These are phyloP conservation scores for Prunella himalayana DNA, from an alignment of 2,113 vertebrate genomes.

Conservation along the genomic window DNA sequence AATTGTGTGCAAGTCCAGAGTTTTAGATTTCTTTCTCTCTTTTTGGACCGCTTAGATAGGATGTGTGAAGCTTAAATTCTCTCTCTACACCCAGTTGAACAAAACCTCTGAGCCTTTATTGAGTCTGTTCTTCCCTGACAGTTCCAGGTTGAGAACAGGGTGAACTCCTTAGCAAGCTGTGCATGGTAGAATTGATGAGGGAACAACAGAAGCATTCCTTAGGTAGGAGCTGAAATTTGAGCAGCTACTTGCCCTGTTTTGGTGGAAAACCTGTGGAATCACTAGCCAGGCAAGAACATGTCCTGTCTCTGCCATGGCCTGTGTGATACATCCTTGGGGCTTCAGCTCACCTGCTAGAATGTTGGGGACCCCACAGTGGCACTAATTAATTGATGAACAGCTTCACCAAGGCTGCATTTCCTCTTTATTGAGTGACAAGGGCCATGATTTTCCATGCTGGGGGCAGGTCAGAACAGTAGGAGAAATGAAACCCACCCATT, in stretches of 20 bases:
- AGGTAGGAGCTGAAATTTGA: not conserved
- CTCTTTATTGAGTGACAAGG: not conserved
- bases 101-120: conserved; percentile 25
- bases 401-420: not conserved
- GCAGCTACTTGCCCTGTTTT: not conserved
- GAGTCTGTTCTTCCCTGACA: not conserved
- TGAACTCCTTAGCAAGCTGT: conserved; percentile 23
- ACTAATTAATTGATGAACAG: not conserved
- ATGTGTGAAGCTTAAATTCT: conserved; percentile 25
- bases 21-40: conserved; percentile 11
- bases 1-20: conserved; percentile 42
- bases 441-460: not conserved
- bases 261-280: not conserved
- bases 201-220: not conserved
- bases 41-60: conserved; percentile 4
- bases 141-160: conserved; percentile 22
- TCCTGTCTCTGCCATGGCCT: not conserved
- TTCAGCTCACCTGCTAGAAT: not conserved
- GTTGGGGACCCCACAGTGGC: not conserved
- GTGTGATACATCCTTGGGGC: not conserved
- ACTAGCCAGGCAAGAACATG: not conserved
- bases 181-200: not conserved
- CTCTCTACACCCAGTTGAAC: not conserved
- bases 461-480: not conserved
- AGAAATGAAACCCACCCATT: not conserved